Conservation (phyloP, 2,113 vertebrate genomes). For the Petroica traversi region DNA sequence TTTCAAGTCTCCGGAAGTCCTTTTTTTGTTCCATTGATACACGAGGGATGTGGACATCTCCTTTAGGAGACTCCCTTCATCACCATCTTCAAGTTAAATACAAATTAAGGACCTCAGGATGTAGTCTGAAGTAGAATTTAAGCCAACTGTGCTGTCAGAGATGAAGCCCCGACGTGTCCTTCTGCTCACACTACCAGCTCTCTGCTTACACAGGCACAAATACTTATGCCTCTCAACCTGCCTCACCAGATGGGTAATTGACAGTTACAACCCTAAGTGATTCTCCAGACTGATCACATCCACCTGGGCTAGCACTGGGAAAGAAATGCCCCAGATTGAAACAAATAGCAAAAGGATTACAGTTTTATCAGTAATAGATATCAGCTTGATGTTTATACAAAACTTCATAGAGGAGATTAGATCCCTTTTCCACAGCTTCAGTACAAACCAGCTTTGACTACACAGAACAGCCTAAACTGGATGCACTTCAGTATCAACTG, state of each 20-base stretch:
- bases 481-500: not conserved
- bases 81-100: not conserved
- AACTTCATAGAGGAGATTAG: not conserved
- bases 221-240: not conserved
- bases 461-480: not conserved
- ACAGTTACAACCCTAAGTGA: not conserved
- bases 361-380: not conserved
- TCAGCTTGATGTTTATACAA: not conserved
- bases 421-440: not conserved
- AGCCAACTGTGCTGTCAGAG: not conserved
- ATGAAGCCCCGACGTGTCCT: not conserved
- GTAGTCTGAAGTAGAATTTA: not conserved
- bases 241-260: not conserved
- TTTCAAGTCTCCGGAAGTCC: not conserved
- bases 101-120: not conserved
- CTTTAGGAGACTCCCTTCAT: not conserved
- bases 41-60: not conserved
- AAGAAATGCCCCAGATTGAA: not conserved
- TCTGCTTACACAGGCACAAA: not conserved
- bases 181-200: not conserved
- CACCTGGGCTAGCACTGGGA: not conserved
- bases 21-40: not conserved
- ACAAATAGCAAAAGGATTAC: not conserved
- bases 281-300: not conserved
- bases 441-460: not conserved